Percentiles rank a stretch among this genome's conserved stretches.
These are phyloP conservation scores for Habropoda laboriosa DNA, from an alignment of 1,140 invertebrate genomes.

Conservation along the genomic window DNA sequence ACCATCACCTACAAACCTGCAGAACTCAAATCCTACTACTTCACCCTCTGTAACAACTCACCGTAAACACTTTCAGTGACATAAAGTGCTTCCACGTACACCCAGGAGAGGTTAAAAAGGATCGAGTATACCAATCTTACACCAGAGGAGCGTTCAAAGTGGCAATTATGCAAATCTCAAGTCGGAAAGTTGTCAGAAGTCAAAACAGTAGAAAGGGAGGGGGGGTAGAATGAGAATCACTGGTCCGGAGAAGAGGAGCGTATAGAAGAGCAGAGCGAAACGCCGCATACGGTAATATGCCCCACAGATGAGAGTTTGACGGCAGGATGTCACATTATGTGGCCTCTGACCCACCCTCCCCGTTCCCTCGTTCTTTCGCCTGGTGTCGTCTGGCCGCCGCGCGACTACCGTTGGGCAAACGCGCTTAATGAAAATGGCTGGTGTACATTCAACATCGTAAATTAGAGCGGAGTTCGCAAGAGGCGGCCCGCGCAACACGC, in stretches of 20 bases:
- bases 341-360: conserved; percentile 70
- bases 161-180: too few relatives aligned
- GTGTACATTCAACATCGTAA: conserved; percentile 67
- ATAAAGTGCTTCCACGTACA: too few relatives aligned
- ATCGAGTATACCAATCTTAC: too few relatives aligned
- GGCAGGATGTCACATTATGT: conserved; percentile 78
- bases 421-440: conserved; percentile 74
- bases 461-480: conserved; percentile 56
- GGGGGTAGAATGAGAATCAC: conserved; percentile 53
- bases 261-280: conserved; percentile 46
- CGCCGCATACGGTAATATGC: conserved; percentile 68
- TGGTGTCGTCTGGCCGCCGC: conserved; percentile 55
- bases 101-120: too few relatives aligned
- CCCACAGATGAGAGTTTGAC: conserved; percentile 70
- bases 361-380: neutral
- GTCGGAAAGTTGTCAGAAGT: too few relatives aligned
- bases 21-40: too few relatives aligned
- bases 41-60: too few relatives aligned
- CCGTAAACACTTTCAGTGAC: too few relatives aligned
- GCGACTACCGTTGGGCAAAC: conserved; percentile 59
- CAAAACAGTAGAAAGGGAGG: too few relatives aligned
- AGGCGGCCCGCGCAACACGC: conserved; percentile 33
- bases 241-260: conserved; percentile 41
- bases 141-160: too few relatives aligned
- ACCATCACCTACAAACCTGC: too few relatives aligned